Percentiles rank a stretch among this genome's conserved stretches.
These are phyloP conservation scores for Catostylus mosaicus DNA, from an alignment of 30 jellyfish, hydroid and myxozoan species.

Conservation along the genomic window DNA sequence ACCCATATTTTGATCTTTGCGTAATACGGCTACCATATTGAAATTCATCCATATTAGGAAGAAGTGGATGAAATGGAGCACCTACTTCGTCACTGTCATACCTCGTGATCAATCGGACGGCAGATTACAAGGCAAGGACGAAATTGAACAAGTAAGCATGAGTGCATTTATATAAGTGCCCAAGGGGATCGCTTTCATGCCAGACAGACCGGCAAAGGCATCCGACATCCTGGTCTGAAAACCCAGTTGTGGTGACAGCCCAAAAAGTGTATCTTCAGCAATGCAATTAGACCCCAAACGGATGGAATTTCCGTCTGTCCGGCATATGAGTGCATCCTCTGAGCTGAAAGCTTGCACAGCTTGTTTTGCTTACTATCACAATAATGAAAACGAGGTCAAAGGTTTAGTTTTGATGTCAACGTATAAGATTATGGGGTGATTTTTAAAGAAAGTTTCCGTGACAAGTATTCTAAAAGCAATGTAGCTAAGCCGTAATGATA, in stretches of 20 bases:
- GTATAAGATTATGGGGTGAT: no score
- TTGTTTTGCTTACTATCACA: not conserved
- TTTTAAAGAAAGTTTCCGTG: no score
- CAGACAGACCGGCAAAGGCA: no score
- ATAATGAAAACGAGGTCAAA: constrained; percentile 6
- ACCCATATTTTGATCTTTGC: not conserved
- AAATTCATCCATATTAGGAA: constrained; percentile 78
- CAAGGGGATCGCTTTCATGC: not conserved
- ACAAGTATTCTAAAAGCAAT: no score
- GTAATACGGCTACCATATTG: constrained; percentile 65
- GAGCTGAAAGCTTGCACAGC: not conserved
- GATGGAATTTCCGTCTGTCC: constrained; percentile 9
- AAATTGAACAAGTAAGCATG: constrained; percentile 72
- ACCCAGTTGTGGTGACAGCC: no score
- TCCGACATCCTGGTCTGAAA: no score
- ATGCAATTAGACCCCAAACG: no score
- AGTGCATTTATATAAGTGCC: constrained; percentile 42
- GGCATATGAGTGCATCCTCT: not conserved
- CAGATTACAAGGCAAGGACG: constrained; percentile 71
- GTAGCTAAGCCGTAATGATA: no score
- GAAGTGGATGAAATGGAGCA: constrained; percentile 93
- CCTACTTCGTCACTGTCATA: constrained; percentile 77
- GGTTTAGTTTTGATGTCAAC: no score
- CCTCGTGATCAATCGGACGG: constrained; percentile 83
- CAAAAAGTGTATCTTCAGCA: no score